phyloP scores from a whole-genome alignment of 2,797 vertebrate species.

The Crax fasciolata region DNA sequence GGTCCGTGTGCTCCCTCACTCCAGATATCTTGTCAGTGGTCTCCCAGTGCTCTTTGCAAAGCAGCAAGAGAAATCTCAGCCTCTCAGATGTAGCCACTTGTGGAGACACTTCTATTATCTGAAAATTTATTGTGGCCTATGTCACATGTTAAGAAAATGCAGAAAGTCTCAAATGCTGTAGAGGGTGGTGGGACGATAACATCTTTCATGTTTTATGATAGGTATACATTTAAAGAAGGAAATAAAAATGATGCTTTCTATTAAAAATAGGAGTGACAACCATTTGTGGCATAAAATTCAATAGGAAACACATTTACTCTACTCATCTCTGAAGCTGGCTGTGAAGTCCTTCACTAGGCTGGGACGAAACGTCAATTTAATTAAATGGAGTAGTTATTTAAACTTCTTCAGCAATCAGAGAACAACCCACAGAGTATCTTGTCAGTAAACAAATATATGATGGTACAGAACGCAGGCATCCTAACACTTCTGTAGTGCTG shows the following conservation, averaged over 20 bases:
- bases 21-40: constrained; percentile 22
- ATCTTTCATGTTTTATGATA: constrained; percentile 54
- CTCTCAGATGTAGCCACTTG: constrained; percentile 37
- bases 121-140: constrained; percentile 47
- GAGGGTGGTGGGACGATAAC: constrained; percentile 32
- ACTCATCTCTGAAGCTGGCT: constrained; percentile 59
- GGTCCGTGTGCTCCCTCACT: background rate
- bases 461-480: constrained; percentile 12
- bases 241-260: constrained; percentile 69
- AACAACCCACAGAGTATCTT: constrained; percentile 36
- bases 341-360: constrained; percentile 46
- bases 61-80: constrained; percentile 48
- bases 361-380: constrained; percentile 15
- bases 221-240: constrained; percentile 46
- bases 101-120: constrained; percentile 46
- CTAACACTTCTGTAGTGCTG: background rate
- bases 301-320: constrained; percentile 77
- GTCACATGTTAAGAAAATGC: constrained; percentile 33
- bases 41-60: constrained; percentile 44
- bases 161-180: constrained; percentile 20
- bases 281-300: constrained; percentile 68
- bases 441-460: background rate
- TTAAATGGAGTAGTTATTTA: constrained; percentile 64
- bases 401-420: constrained; percentile 50
- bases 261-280: constrained; percentile 74